Evolutionary conservation across 2,113 vertebrate species (phyloP), one percentile per base, ranked within the genome.

Genomic region (Sula dactylatra): DNA sequence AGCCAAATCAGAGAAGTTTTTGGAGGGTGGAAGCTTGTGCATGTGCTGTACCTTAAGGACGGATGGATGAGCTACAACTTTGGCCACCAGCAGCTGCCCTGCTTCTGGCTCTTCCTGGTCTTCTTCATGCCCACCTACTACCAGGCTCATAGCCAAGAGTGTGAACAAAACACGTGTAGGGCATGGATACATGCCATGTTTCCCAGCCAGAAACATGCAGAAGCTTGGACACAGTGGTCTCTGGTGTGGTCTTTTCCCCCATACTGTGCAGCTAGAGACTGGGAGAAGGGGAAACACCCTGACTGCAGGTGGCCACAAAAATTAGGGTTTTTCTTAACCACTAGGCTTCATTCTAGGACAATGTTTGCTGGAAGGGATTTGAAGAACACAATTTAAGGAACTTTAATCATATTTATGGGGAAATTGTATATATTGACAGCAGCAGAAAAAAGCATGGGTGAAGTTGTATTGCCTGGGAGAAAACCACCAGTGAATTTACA

Each of bases 131-230:
- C 22, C 25, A 82, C 25, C 71, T 15, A 13, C 8, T 12, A 45
- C 13, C 38, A 55, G n/a, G 36, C 26, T 79, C 36, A 16, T 24
- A 34, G 52, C 12, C n/a, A 45, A 77, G n/a, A 29, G 11, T 1
- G 3, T 7, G n/a, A 85, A 54, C 16, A 80, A n/a, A 80, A 49
- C 1, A 6, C 0, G 0, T 2, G 15, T 40, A 50, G 6, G 19
- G 3, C 12, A 25, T 45, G 42, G 25, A 7, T 16, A 49, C 6
- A 2, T 9, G 6, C 14, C 24, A 5, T 29, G 20, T 6, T 82
- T 49, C 31, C 62, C 69, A 49, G 31, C 1, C 13, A n/a, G n/a
- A n/a, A n/a, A n/a, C n/a, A 3, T 54, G 40, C 59, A 70, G 18
- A 58, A 81, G 5, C 0, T 1, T 3, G 13, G 34, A 22, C 29